These are phyloP conservation scores for Silurus lanzhouensis DNA, from an alignment of 2,797 vertebrate species.

Conservation along the genomic window DNA sequence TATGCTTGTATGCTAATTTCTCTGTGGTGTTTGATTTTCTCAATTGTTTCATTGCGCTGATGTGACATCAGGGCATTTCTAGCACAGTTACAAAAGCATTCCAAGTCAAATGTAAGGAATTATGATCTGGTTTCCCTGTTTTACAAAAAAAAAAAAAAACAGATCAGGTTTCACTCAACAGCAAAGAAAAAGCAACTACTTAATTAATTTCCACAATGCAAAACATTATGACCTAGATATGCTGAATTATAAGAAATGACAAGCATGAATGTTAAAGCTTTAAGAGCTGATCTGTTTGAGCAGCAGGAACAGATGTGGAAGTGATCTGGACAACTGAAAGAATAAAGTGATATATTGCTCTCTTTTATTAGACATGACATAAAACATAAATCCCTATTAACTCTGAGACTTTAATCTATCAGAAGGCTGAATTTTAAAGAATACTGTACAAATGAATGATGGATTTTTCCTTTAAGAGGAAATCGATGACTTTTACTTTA, in stretches of 20 bases:
- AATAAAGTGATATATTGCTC: neutral
- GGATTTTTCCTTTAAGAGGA: neutral
- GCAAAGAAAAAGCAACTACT: neutral
- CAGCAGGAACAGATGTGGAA: neutral
- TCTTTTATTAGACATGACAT: neutral
- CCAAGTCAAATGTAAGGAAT: neutral
- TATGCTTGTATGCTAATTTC: neutral
- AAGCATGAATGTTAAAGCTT: neutral
- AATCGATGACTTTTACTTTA: neutral
- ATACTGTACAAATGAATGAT: neutral
- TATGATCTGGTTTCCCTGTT: neutral
- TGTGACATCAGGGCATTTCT: neutral
- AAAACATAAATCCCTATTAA: neutral
- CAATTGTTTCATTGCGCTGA: neutral
- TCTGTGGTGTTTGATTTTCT: neutral
- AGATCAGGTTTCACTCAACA: neutral
- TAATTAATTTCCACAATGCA: neutral
- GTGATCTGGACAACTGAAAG: neutral
- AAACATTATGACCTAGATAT: no score
- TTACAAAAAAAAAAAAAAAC: neutral
- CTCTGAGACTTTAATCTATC: no score
- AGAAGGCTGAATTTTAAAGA: neutral
- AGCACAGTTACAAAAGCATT: neutral
- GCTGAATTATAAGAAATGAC: neutral
- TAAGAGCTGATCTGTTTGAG: neutral